Evolutionary conservation across 2,797 vertebrate species (phyloP).

Genomic region (Semaprochilodus insignis): DNA sequence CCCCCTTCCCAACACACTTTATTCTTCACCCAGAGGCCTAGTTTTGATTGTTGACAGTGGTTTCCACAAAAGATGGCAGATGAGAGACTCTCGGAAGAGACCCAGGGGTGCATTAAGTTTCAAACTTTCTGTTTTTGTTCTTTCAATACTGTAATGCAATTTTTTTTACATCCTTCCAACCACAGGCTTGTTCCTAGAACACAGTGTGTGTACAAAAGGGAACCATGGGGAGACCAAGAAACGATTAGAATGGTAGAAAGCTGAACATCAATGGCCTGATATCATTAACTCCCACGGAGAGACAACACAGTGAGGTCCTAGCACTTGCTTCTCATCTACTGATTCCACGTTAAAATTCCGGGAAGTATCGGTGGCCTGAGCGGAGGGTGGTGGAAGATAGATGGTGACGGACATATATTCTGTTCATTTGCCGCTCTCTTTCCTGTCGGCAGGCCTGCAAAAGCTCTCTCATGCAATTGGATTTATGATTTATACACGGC

Average conservation of each 20-base stretch:
- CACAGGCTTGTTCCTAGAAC: not conserved
- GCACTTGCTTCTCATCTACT: constrained; percentile 4
- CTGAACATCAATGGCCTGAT: not conserved
- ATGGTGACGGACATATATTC: constrained; percentile 57
- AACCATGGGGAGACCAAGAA: not conserved
- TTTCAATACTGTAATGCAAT: not conserved
- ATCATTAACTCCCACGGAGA: constrained; percentile 7
- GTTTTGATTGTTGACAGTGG: too few species aligned
- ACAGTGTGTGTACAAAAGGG: not conserved
- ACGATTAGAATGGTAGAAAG: not conserved
- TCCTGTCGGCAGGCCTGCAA: constrained; percentile 53
- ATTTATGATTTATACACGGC: constrained; percentile 67
- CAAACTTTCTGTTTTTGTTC: not conserved
- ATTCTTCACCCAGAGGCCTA: too few species aligned
- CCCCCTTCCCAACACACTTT: too few species aligned
- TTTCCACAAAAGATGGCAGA: too few species aligned
- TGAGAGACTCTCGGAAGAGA: too few species aligned
- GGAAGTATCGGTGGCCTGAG: constrained; percentile 41
- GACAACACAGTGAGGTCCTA: not conserved
- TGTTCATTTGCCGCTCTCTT: constrained; percentile 55
- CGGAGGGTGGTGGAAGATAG: constrained; percentile 41
- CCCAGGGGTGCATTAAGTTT: too few species aligned
- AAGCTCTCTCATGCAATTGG: constrained; percentile 58
- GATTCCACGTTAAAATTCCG: constrained; percentile 31
- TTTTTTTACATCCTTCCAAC: not conserved